A percentile compares a stretch with the other conserved stretches of the same genome.
These are phyloP conservation scores for Mimachlamys varia DNA, from an alignment of 2,888 invertebrate genomes.

Conservation along the genomic window DNA sequence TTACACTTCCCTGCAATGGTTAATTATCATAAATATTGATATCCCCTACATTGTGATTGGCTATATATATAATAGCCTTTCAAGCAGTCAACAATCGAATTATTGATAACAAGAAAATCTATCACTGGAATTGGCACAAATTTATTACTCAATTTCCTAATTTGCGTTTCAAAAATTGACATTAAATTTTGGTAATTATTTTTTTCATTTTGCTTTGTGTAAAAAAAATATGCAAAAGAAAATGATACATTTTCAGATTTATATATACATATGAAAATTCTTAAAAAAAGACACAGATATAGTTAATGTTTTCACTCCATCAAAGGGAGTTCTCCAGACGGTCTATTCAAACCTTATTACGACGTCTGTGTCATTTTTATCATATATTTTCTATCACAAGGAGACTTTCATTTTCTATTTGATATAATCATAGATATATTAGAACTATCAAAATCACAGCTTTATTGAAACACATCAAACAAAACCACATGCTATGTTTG, in stretches of 20 bases:
- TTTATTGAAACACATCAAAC: conserved; percentile 26
- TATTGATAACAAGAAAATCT: not conserved
- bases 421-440: not conserved
- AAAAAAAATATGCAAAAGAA: too few relatives aligned
- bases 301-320: too few relatives aligned
- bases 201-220: too few relatives aligned
- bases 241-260: not conserved
- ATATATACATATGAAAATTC: not conserved
- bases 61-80: not conserved
- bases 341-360: too few relatives aligned
- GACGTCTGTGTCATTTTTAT: too few relatives aligned
- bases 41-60: not conserved
- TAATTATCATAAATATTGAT: not conserved
- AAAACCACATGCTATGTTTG: not conserved
- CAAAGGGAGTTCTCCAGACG: too few relatives aligned
- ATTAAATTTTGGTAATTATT: not conserved
- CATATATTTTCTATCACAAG: not conserved
- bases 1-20: not conserved
- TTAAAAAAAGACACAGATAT: too few relatives aligned
- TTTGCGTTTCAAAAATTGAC: too few relatives aligned
- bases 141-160: not conserved
- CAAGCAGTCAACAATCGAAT: not conserved
- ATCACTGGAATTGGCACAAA: not conserved
- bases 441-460: not conserved
- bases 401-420: not conserved